Evolutionary conservation across 37 sponge, comb jelly and placozoan species (phyloP).

Genomic region (Axinella damicornis): DNA sequence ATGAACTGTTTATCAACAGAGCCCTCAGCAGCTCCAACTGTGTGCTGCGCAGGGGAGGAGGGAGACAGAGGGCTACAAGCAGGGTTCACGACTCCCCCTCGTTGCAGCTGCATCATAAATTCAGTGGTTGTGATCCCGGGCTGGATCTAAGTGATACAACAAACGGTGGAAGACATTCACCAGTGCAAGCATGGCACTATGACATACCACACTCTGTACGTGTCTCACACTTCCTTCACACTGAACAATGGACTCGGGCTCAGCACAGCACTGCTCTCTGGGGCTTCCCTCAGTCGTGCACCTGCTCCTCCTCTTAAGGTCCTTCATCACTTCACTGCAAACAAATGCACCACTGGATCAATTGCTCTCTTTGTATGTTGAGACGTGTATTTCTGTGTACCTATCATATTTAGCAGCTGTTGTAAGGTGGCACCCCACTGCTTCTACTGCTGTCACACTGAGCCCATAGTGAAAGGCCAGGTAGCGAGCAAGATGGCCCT

Average conservation of each 20-base stretch:
- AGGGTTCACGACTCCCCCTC: not conserved
- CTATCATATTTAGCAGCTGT: slow-evolving; percentile 67
- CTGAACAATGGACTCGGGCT: not conserved
- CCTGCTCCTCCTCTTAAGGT: not conserved
- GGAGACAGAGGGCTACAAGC: not conserved
- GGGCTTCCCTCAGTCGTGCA: not conserved
- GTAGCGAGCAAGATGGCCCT: slow-evolving; percentile 82
- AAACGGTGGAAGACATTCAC: no score
- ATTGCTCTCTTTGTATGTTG: no score
- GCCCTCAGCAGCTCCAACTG: not conserved
- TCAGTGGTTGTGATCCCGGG: not conserved
- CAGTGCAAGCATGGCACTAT: no score
- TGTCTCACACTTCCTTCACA: slow-evolving; percentile 15
- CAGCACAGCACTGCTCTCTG: not conserved
- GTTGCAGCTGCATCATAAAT: not conserved
- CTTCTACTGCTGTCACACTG: slow-evolving; percentile 72
- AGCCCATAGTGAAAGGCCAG: slow-evolving; percentile 71
- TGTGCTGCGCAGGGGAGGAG: not conserved
- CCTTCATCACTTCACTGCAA: slow-evolving; percentile 27
- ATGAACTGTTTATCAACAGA: not conserved
- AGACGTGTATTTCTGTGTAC: no score
- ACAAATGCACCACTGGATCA: no score
- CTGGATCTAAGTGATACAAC: not conserved
- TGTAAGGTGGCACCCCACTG: slow-evolving; percentile 58
- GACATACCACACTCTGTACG: slow-evolving; percentile 15